Conservation (phyloP, 2,888 invertebrate species). For the Trachelus troglodyta region DNA sequence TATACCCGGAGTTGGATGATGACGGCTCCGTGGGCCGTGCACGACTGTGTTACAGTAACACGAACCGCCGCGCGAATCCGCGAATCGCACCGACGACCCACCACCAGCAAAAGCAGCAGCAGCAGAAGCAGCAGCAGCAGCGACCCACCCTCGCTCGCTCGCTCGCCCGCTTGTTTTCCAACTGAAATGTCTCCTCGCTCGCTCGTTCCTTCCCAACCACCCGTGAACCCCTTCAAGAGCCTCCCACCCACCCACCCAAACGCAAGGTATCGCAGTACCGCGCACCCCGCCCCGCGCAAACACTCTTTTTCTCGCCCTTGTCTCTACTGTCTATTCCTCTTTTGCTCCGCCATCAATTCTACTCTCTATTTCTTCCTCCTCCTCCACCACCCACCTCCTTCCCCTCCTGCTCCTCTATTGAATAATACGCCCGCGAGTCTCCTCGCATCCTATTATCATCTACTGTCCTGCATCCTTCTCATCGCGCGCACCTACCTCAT, state of each 20-base stretch:
- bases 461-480: not conserved
- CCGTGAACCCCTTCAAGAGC: not conserved
- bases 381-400: not conserved
- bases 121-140: too few relatives aligned
- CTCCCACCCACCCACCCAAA: not conserved
- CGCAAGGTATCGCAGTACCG: not conserved
- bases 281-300: not conserved
- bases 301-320: not conserved
- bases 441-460: not conserved
- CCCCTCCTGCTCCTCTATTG: slow-evolving; percentile 5
- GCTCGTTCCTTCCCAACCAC: not conserved
- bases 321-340: not conserved
- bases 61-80: slow-evolving; percentile 2
- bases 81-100: slow-evolving; percentile 27
- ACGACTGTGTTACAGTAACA: slow-evolving; percentile 45
- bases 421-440: not conserved
- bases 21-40: slow-evolving; percentile 56
- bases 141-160: slow-evolving; percentile 28
- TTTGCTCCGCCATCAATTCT: not conserved
- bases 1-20: not conserved
- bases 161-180: not conserved
- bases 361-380: not conserved
- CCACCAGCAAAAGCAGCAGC: slow-evolving; percentile 36
- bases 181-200: not conserved
- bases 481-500: not conserved